A percentile compares a stretch with the other conserved stretches of the same genome.
phyloP scores from a whole-genome alignment of 35 echinoderm and acorn worm genomes.

The Acanthaster planci region DNA sequence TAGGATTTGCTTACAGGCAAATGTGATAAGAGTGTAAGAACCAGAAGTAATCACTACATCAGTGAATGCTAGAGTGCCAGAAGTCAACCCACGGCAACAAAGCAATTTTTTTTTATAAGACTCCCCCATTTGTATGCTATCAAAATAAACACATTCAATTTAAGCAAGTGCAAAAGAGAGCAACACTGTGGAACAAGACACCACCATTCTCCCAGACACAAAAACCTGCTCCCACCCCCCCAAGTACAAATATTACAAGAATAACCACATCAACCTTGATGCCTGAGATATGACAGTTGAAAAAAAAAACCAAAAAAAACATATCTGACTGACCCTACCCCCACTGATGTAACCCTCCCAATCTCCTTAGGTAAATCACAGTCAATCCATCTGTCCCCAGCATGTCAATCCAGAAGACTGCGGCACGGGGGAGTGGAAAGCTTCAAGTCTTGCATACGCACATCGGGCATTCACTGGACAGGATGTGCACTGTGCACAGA shows the following conservation, averaged over 20 bases:
- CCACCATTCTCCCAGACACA: too few relatives aligned
- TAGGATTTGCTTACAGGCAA: too few relatives aligned
- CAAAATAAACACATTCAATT: neutral
- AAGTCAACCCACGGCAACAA: neutral
- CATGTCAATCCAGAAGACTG: too few relatives aligned
- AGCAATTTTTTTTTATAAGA: neutral
- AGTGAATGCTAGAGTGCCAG: neutral
- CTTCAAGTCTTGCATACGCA: too few relatives aligned
- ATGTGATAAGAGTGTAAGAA: too few relatives aligned
- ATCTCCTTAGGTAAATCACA: constrained; percentile 9
- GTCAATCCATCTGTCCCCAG: neutral
- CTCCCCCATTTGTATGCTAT: neutral
- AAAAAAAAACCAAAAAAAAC: neutral
- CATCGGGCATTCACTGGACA: too few relatives aligned
- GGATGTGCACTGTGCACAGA: too few relatives aligned
- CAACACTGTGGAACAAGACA: neutral
- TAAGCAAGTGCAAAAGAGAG: neutral
- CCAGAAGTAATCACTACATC: too few relatives aligned
- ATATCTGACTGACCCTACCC: neutral
- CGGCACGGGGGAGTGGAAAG: too few relatives aligned
- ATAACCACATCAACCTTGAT: constrained; percentile 1
- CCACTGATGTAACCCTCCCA: neutral
- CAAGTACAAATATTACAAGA: neutral
- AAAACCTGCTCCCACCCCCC: neutral
- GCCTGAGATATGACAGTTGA: neutral